Percentiles rank a stretch among this genome's conserved stretches.
Evolutionary conservation across 1,140 invertebrate species (phyloP).

Genomic region (Parasteatoda tepidariorum): DNA sequence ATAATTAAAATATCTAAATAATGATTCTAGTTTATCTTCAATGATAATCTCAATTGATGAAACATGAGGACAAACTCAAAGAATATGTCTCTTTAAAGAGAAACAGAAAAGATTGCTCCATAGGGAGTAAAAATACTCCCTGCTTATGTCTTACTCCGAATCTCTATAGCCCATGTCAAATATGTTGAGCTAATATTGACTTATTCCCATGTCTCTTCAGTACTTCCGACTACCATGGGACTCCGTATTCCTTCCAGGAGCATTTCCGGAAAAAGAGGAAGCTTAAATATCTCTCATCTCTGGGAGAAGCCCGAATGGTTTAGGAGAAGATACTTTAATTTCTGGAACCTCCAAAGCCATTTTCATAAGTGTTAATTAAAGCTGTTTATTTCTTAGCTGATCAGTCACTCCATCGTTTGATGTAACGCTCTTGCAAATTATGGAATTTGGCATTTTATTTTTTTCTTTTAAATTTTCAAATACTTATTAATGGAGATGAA

Average conservation of each 20-base stretch:
- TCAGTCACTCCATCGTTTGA: too few species aligned
- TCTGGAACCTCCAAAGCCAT: background rate
- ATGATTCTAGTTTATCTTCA: too few species aligned
- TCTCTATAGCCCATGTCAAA: conserved; percentile 53
- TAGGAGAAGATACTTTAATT: conserved; percentile 3
- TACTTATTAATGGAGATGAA: too few species aligned
- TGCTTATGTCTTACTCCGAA: conserved; percentile 15
- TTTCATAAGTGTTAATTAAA: conserved; percentile 43
- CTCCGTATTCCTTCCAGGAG: conserved; percentile 1
- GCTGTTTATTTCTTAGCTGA: too few species aligned
- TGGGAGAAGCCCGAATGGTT: background rate
- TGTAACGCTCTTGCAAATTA: too few species aligned
- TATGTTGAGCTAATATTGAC: conserved; percentile 59
- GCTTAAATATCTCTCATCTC: conserved; percentile 19
- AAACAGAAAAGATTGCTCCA: conserved; percentile 49
- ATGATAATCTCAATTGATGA: too few species aligned
- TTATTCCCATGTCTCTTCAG: conserved; percentile 53
- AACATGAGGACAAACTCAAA: conserved; percentile 20
- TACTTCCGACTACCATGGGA: conserved; percentile 40
- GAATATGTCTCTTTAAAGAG: conserved; percentile 24
- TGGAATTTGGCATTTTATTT: too few species aligned
- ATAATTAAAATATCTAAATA: too few species aligned
- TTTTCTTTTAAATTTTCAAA: too few species aligned
- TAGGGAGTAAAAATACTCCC: conserved; percentile 48
- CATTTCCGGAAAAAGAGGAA: conserved; percentile 29